These are phyloP conservation scores for Cylas formicarius DNA, from an alignment of 1,140 invertebrate species.

Conservation along the genomic window DNA sequence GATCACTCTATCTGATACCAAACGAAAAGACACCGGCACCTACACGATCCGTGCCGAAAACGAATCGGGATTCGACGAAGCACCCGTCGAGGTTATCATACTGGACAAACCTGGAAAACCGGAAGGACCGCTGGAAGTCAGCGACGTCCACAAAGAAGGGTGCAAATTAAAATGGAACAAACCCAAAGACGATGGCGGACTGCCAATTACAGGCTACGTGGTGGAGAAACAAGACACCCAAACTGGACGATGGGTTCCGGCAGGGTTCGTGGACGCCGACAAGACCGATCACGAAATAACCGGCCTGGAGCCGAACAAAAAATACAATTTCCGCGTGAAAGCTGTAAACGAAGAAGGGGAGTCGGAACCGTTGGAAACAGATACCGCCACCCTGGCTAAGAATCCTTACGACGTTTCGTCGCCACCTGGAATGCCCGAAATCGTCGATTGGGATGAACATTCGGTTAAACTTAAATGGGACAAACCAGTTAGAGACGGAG, in stretches of 20 bases:
- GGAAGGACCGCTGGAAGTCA: slow-evolving; percentile 87
- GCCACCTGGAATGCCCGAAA: slow-evolving; percentile 85
- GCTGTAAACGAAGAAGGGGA: slow-evolving; percentile 94
- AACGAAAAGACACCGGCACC: slow-evolving; percentile 76
- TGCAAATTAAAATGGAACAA: slow-evolving; percentile 94
- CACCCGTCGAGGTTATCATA: slow-evolving; percentile 88
- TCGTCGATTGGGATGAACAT: slow-evolving; percentile 88
- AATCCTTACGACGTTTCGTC: slow-evolving; percentile 91
- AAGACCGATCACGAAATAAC: slow-evolving; percentile 81
- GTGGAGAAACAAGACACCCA: slow-evolving; percentile 88
- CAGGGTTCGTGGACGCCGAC: slow-evolving; percentile 78
- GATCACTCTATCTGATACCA: slow-evolving; percentile 71
- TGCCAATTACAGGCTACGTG: slow-evolving; percentile 82
- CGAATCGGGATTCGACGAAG: slow-evolving; percentile 86
- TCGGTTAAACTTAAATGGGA: slow-evolving; percentile 95
- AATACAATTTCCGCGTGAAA: slow-evolving; percentile 92
- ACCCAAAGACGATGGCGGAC: slow-evolving; percentile 90
- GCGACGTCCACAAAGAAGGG: slow-evolving; percentile 89
- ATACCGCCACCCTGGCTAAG: slow-evolving; percentile 81
- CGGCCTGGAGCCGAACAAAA: slow-evolving; percentile 83
- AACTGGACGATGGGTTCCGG: slow-evolving; percentile 82
- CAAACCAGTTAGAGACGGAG: slow-evolving; percentile 88
- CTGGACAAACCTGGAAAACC: slow-evolving; percentile 91
- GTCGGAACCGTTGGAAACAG: slow-evolving; percentile 85
- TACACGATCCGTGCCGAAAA: slow-evolving; percentile 92